phyloP scores from a whole-genome alignment of 1,140 invertebrate species.

The Tetraneura akinire region DNA sequence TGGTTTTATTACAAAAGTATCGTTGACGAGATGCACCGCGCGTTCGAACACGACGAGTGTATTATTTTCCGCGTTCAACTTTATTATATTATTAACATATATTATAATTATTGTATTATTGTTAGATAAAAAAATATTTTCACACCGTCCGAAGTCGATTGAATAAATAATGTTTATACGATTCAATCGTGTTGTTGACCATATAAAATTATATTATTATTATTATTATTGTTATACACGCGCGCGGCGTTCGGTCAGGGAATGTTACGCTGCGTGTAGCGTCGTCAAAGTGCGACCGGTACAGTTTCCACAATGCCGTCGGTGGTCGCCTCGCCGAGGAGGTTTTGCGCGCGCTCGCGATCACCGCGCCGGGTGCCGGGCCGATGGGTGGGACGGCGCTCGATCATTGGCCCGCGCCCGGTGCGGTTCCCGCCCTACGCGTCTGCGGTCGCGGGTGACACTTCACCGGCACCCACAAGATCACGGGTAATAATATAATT shows the following conservation, averaged over 20 bases:
- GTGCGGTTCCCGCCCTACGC: slow-evolving; percentile 16
- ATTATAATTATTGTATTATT: too few species aligned
- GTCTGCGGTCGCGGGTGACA: background rate
- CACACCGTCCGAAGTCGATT: too few species aligned
- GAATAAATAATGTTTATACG: too few species aligned
- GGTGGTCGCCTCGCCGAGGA: background rate
- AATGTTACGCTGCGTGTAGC: background rate
- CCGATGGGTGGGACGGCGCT: slow-evolving; percentile 26
- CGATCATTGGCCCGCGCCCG: slow-evolving; percentile 14
- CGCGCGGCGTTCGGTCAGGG: background rate
- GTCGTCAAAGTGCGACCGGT: slow-evolving; percentile 20
- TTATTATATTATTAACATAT: too few species aligned
- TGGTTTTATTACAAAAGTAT: too few species aligned
- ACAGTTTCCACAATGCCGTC: slow-evolving; percentile 43
- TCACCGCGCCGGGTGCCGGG: background rate
- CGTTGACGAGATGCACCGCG: too few species aligned
- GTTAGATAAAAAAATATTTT: too few species aligned
- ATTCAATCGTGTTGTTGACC: too few species aligned
- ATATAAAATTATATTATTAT: too few species aligned
- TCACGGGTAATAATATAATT: background rate
- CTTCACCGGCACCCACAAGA: background rate
- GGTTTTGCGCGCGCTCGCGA: slow-evolving; percentile 1
- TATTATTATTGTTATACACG: too few species aligned
- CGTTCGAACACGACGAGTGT: too few species aligned
- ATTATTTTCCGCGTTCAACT: too few species aligned